These are phyloP conservation scores for Ceramica pisi DNA, from an alignment of 2,888 invertebrate species.

Conservation along the genomic window DNA sequence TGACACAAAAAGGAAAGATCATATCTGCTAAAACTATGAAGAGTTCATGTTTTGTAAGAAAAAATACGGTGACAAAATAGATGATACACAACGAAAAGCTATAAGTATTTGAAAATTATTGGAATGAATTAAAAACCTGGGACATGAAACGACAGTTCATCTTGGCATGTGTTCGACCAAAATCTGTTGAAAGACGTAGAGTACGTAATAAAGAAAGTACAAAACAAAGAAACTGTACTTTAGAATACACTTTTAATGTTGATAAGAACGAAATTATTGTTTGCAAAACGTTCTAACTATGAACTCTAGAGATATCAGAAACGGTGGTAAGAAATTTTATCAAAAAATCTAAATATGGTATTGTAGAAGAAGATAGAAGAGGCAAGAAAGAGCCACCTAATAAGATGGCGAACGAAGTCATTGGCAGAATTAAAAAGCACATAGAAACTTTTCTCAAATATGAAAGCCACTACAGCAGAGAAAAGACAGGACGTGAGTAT, in stretches of 20 bases:
- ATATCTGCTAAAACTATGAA: neutral
- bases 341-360: neutral
- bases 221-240: neutral
- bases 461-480: slow-evolving; percentile 5
- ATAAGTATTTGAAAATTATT: slow-evolving; percentile 3
- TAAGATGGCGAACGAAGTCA: neutral
- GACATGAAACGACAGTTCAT: neutral
- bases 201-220: slow-evolving; percentile 2
- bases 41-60: slow-evolving; percentile 3
- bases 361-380: slow-evolving; percentile 1
- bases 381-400: neutral
- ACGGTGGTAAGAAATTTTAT: slow-evolving; percentile 1
- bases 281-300: neutral
- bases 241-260: slow-evolving; percentile 1
- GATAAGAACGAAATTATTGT: slow-evolving; percentile 4
- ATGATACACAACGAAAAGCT: slow-evolving; percentile 5
- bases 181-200: slow-evolving; percentile 3
- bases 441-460: neutral
- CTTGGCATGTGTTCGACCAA: neutral
- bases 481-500: slow-evolving; percentile 1
- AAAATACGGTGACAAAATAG: slow-evolving; percentile 1
- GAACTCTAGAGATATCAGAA: neutral
- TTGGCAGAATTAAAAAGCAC: neutral
- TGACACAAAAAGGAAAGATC: slow-evolving; percentile 1
- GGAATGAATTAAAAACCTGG: slow-evolving; percentile 1